phyloP scores from a whole-genome alignment of 2,888 invertebrate genomes.

The Spodoptera littoralis region DNA sequence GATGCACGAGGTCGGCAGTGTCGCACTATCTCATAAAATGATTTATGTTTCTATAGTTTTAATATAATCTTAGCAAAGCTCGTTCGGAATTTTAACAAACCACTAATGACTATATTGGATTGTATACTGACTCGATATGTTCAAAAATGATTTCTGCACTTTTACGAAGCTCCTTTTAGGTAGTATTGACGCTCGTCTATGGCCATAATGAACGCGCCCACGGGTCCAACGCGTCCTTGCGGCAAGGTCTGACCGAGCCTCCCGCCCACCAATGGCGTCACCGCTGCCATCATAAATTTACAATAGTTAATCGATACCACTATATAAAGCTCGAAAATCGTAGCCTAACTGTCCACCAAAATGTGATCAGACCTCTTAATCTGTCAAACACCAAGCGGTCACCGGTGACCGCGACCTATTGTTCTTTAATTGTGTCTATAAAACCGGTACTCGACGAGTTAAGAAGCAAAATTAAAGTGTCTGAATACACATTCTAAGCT shows the following conservation, averaged over 20 bases:
- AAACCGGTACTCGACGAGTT: too few relatives aligned
- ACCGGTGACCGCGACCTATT: too few relatives aligned
- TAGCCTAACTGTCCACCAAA: slow-evolving; percentile 20
- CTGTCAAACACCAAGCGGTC: too few relatives aligned
- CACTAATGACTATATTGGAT: slow-evolving; percentile 51
- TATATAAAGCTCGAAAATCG: slow-evolving; percentile 39
- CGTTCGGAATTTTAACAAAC: slow-evolving; percentile 34
- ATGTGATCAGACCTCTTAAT: too few relatives aligned
- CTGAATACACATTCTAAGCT: slow-evolving; percentile 17
- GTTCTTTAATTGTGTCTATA: too few relatives aligned
- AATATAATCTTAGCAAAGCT: slow-evolving; percentile 22
- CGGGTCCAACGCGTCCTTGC: slow-evolving; percentile 80
- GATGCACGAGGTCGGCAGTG: slow-evolving; percentile 60
- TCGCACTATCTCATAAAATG: slow-evolving; percentile 29
- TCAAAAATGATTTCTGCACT: slow-evolving; percentile 53
- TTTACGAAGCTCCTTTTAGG: slow-evolving; percentile 73
- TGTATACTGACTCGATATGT: slow-evolving; percentile 41
- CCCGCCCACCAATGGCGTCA: slow-evolving; percentile 73
- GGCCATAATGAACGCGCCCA: slow-evolving; percentile 72
- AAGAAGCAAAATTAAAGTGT: slow-evolving; percentile 9
- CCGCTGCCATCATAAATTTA: slow-evolving; percentile 47
- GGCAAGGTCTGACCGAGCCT: slow-evolving; percentile 83
- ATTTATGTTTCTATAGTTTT: slow-evolving; percentile 32
- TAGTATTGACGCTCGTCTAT: slow-evolving; percentile 69
- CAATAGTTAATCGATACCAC: slow-evolving; percentile 42